A percentile compares a stretch with the other conserved stretches of the same genome.
phyloP scores from a whole-genome alignment of 2,888 invertebrate genomes.

The Xestobium rufovillosum region DNA sequence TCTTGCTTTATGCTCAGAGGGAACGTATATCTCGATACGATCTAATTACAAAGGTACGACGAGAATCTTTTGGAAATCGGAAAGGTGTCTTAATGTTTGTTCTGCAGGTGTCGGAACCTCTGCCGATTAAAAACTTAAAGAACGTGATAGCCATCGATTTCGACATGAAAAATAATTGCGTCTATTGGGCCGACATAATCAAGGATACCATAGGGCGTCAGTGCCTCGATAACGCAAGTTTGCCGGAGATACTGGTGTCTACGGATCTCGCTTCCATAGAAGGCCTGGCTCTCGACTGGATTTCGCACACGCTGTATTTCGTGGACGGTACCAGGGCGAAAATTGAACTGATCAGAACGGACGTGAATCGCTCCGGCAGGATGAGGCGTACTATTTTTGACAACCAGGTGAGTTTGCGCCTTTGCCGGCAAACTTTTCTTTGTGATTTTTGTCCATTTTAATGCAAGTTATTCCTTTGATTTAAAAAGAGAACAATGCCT shows the following conservation, averaged over 20 bases:
- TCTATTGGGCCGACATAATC: conserved; percentile 85
- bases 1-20: conserved; percentile 71
- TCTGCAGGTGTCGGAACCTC: conserved; percentile 47
- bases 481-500: too few species aligned
- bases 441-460: too few species aligned
- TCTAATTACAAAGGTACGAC: conserved; percentile 52
- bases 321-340: conserved; percentile 72
- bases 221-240: conserved; percentile 58
- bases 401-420: too few species aligned
- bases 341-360: conserved; percentile 73
- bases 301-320: conserved; percentile 78
- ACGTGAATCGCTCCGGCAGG: conserved; percentile 54
- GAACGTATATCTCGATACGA: conserved; percentile 68
- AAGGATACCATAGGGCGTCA: conserved; percentile 70
- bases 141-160: conserved; percentile 84
- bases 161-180: conserved; percentile 74
- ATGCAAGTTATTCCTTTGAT: too few species aligned
- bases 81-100: too few species aligned
- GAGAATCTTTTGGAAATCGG: too few species aligned
- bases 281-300: conserved; percentile 86
- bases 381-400: conserved; percentile 73
- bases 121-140: conserved; percentile 63
- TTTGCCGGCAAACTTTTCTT: too few species aligned
- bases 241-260: conserved; percentile 64
- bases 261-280: conserved; percentile 73